A percentile compares a stretch with the other conserved stretches of the same genome.
These are phyloP conservation scores for Hylia prasina DNA, from an alignment of 2,113 vertebrate species.

Conservation along the genomic window DNA sequence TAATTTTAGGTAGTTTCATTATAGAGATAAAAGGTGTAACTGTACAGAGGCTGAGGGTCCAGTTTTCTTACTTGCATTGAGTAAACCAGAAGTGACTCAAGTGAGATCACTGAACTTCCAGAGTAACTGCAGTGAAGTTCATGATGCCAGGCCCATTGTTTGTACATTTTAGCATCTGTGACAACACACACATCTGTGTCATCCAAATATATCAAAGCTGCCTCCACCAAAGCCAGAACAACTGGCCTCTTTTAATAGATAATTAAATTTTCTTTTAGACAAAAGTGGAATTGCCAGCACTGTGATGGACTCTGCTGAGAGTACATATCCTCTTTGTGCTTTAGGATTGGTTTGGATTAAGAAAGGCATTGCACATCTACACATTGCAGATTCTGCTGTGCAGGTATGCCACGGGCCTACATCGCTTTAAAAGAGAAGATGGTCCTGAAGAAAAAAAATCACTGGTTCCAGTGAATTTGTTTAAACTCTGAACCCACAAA, in stretches of 20 bases:
- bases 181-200: accelerated
- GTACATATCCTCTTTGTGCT: neutral
- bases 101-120: neutral
- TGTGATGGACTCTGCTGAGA: neutral
- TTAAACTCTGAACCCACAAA: neutral
- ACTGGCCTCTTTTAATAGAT: neutral
- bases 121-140: neutral
- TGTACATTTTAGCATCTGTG: neutral
- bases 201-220: neutral
- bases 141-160: neutral
- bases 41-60: neutral
- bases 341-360: neutral
- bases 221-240: neutral
- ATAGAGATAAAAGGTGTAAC: neutral
- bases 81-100: neutral
- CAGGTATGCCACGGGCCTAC: neutral
- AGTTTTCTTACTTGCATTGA: neutral
- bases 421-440: neutral
- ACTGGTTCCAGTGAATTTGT: neutral
- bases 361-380: neutral
- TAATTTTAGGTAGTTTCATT: neutral
- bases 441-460: neutral
- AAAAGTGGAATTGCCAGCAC: neutral
- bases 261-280: neutral
- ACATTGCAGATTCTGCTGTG: neutral